These are phyloP conservation scores for Euphydryas editha DNA, from an alignment of 2,888 invertebrate species.

Conservation along the genomic window DNA sequence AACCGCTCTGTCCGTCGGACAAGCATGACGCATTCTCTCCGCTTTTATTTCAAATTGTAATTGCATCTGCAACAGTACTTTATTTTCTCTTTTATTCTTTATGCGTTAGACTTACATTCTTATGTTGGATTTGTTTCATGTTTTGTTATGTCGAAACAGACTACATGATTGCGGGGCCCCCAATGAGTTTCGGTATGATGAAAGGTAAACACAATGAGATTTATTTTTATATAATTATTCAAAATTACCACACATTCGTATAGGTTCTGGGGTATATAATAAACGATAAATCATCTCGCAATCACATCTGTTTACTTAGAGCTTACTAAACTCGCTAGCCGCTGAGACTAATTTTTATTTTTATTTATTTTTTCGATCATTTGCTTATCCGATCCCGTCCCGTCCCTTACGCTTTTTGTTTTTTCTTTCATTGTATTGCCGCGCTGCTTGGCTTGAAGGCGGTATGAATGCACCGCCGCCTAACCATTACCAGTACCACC, in stretches of 20 bases:
- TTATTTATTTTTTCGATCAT: constrained; percentile 38
- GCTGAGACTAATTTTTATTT: constrained; percentile 59
- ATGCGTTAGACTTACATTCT: constrained; percentile 85
- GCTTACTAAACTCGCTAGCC: constrained; percentile 70
- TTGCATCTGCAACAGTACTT: constrained; percentile 65
- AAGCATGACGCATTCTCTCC: constrained; percentile 75
- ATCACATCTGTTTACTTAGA: constrained; percentile 57
- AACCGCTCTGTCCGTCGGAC: constrained; percentile 63
- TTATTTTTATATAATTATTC: constrained; percentile 59
- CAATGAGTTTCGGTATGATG: constrained; percentile 93
- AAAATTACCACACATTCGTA: constrained; percentile 74
- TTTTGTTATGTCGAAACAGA: constrained; percentile 87
- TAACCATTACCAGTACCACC: constrained; percentile 83
- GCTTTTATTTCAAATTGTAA: constrained; percentile 60
- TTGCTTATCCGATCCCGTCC: constrained; percentile 69
- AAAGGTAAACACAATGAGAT: constrained; percentile 87
- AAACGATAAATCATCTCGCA: constrained; percentile 55
- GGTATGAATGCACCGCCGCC: constrained; percentile 84
- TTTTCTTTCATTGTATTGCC: constrained; percentile 83
- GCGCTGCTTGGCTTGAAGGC: constrained; percentile 83
- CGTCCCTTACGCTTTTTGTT: constrained; percentile 79
- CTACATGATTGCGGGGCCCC: constrained; percentile 90
- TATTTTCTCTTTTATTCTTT: constrained; percentile 62
- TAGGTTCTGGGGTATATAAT: constrained; percentile 55
- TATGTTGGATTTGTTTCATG: constrained; percentile 88